Evolutionary conservation across 2,797 vertebrate species (phyloP), one percentile per base, ranked within the genome.

Genomic region (Crypturellus tataupa): DNA sequence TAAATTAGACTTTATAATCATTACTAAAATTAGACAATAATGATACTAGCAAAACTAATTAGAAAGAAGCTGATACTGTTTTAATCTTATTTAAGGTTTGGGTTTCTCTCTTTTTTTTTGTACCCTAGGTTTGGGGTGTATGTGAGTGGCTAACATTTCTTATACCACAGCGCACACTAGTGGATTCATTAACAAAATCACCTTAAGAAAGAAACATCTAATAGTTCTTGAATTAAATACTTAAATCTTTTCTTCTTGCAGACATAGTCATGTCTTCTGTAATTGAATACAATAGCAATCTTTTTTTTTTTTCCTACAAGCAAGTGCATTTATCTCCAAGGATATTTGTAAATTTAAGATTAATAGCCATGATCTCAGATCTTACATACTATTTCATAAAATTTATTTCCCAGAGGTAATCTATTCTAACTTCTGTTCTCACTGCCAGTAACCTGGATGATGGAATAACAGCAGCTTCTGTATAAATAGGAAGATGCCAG

Each of bases 161-260:
- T 98, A 96, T 97, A 93, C 97, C 96, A 98, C 96, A 99, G 99
- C 98, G 97, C 99, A 98, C 98, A 99, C 99, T 99, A 99, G 98
- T 99, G 99, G 98, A 93, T 60, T 67, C 42, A 93, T 27, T 80
- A 53, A 25, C 77, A 59, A 93, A 95, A 55, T 70, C 71, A 80
- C 40, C 70, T 63, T 80, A 59, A 95, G 72, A 71, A 80, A 78
- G 49, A 79, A 75, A 92, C 55, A 7, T 64, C 35, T 63, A 84
- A 81, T 89, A 80, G 75, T 31, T 90, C 89, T 90, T 37, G 80
- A 92, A 96, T 86, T 86, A 96, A 94, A 62, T 94, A 80, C 91
- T 88, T 96, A 87, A 84, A 96, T 96, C 65, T 44, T 70, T 44
- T 70, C 82, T 68, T 79, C 80, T 77, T 82, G 71, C 83, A 86